Percentiles rank a stretch among this genome's conserved stretches.
Conservation (phyloP, 2,113 vertebrate species). For the Planiliza haematocheilus region DNA sequence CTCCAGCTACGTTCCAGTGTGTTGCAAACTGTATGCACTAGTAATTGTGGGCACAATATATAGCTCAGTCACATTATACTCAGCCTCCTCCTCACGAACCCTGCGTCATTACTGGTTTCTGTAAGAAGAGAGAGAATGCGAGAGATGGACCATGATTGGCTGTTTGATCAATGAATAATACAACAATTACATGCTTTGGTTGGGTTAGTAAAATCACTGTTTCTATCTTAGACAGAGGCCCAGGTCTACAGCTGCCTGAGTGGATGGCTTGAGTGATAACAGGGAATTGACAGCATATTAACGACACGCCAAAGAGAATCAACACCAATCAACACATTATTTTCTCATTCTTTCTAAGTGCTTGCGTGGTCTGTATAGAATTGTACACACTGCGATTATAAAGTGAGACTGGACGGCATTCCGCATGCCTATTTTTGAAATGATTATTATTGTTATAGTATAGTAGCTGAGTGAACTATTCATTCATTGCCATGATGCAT, state of each 20-base stretch:
- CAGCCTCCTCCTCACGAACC: constrained; percentile 67
- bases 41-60: not conserved
- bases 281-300: not conserved
- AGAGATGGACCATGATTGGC: not conserved
- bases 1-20: not conserved
- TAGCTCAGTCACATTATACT: constrained; percentile 61
- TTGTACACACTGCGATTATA: too few species aligned
- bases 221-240: not conserved
- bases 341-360: too few species aligned
- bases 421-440: too few species aligned
- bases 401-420: too few species aligned
- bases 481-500: too few species aligned
- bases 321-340: not conserved
- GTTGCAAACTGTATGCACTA: not conserved
- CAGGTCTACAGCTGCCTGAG: too few species aligned
- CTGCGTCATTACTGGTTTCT: constrained; percentile 77
- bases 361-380: too few species aligned
- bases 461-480: too few species aligned
- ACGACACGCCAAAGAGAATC: not conserved
- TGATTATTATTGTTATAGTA: too few species aligned
- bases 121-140: constrained; percentile 44
- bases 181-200: constrained; percentile 25
- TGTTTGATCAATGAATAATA: not conserved
- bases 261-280: too few species aligned
- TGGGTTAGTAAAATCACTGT: constrained; percentile 28